These are phyloP conservation scores for Mungos mungo DNA, from an alignment of 2,113 vertebrate species.

Conservation along the genomic window DNA sequence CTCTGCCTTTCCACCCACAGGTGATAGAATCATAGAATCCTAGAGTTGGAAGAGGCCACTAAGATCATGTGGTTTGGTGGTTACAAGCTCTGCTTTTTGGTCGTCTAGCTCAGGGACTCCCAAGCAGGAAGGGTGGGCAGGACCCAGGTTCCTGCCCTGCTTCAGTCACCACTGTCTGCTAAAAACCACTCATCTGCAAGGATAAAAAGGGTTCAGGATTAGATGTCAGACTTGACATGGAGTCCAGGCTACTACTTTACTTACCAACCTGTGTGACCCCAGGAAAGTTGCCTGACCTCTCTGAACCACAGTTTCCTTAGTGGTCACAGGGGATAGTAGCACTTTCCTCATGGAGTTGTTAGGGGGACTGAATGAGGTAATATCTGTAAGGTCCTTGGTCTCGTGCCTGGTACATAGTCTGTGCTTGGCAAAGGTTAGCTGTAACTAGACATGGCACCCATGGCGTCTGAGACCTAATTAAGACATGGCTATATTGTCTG, in stretches of 20 bases:
- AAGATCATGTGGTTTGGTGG: neutral
- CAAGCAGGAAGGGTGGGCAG: neutral
- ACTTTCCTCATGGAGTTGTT: neutral
- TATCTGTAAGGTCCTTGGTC: neutral
- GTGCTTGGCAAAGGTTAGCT: neutral
- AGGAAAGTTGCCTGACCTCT: neutral
- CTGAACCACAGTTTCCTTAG: neutral
- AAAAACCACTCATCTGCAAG: neutral
- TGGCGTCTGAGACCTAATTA: neutral
- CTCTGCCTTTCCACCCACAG: neutral
- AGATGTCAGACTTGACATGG: neutral
- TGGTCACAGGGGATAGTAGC: neutral
- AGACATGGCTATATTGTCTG: neutral
- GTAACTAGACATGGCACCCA: neutral
- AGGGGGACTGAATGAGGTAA: neutral
- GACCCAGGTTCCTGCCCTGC: neutral
- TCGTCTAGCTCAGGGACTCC: neutral
- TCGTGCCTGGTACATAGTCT: neutral
- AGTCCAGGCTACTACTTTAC: neutral
- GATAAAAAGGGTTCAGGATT: neutral
- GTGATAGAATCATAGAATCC: neutral
- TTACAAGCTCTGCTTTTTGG: neutral
- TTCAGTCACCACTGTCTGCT: neutral
- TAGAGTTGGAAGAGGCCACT: neutral
- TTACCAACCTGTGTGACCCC: neutral